Evolutionary conservation across 2,797 vertebrate genomes (phyloP).

Genomic region (Sebastes minor): DNA sequence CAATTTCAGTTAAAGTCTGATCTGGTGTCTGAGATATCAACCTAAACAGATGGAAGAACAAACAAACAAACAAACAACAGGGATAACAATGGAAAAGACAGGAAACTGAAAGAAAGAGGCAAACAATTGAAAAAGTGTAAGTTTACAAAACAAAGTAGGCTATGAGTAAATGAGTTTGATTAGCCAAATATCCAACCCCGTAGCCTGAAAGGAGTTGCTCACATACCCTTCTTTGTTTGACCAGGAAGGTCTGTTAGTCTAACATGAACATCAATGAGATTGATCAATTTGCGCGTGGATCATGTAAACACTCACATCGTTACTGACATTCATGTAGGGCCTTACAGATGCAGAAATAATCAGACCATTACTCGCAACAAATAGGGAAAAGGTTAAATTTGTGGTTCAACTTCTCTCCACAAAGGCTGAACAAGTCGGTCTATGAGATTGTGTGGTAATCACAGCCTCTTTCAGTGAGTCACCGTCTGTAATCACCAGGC

Average conservation of each 20-base stretch:
- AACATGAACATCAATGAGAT: not conserved
- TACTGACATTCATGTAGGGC: not conserved
- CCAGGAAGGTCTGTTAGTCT: not conserved
- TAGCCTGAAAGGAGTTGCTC: not conserved
- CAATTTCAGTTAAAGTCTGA: too few species aligned
- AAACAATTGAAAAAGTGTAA: too few species aligned
- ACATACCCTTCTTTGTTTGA: not conserved
- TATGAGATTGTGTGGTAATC: slow-evolving; percentile 15
- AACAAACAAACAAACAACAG: too few species aligned
- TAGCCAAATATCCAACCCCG: not conserved
- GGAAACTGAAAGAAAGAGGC: too few species aligned
- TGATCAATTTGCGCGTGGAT: not conserved
- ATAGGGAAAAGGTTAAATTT: slow-evolving; percentile 21
- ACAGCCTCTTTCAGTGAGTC: slow-evolving; percentile 32
- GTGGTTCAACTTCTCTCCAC: slow-evolving; percentile 8
- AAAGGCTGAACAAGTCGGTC: slow-evolving; percentile 5
- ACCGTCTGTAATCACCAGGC: slow-evolving; percentile 39
- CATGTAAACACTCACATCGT: not conserved
- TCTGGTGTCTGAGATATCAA: too few species aligned
- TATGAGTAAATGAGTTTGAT: not conserved
- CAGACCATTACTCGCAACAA: not conserved
- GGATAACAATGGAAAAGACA: too few species aligned
- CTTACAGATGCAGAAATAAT: not conserved
- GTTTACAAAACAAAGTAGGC: too few species aligned
- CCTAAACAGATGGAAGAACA: too few species aligned